Base-by-base conservation (phyloP, 2,797 vertebrate genomes). In the Petrocephalus sullivani region DNA sequence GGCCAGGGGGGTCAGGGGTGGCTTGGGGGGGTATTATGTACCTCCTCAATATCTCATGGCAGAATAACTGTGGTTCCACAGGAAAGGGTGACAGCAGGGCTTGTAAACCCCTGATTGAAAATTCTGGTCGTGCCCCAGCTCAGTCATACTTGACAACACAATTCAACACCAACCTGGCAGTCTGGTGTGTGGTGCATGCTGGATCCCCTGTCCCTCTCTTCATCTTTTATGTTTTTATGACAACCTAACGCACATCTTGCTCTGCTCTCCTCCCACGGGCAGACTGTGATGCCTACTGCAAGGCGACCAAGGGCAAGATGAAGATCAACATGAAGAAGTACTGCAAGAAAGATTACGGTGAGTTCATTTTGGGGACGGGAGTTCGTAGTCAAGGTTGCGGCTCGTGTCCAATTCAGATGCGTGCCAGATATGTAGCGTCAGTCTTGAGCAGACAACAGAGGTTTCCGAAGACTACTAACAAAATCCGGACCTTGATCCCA, bases 321-420 rank as follows among this genome's bases (percentile, higher is more conserved):
- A 99, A 99, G 96, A 98, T 99, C 94, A 99, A 98, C 94, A 99
- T 99, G 98, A 99, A 99, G 94, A 99, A 98, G 90, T 99, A 99
- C 95, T 99, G 98, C 91, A 99, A 99, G 94, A 99, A 99, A 91
- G 98, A 99, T 93, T 99, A 97, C 0, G 98, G 98, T 99, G 95
- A 98, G 98, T 96, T 51, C 58, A 23, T 6, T 87, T 64, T 51
- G n/a, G 14, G 37, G 57, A n/a, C 21, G 84, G 91, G 54, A 37
- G 53, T 12, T 56, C 88, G 41, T 82, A 87, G 75, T 91, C 89
- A 78, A 28, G 61, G 53, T 3, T 10, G 53, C 78, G 87, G 90
- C 89, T 92, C 23, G 75, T 46, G 75, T 41, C 67, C 14, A 0
- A 90, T 89, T 90, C 87, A 54, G 2, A 53, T 87, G 19, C 85